Evolutionary conservation across 2,888 invertebrate species (phyloP).

Genomic region (Melipona bicolor): DNA sequence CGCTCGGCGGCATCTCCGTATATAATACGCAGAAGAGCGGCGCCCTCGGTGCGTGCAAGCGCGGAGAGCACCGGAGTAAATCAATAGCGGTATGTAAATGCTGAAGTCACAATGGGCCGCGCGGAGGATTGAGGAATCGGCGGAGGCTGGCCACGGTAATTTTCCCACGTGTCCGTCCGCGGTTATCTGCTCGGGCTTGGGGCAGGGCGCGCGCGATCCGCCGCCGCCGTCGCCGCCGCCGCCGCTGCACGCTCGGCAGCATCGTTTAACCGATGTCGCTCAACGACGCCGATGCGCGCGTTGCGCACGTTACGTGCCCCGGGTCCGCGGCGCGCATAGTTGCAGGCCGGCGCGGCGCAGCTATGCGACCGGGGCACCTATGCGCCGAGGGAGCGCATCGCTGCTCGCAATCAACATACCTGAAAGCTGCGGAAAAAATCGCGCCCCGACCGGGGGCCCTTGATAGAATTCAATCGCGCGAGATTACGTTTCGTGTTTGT

Average conservation of each 20-base stretch:
- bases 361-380: constrained; percentile 68
- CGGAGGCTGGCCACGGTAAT: constrained; percentile 59
- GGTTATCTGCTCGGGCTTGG: constrained; percentile 59
- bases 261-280: constrained; percentile 72
- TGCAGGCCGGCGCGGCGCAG: constrained; percentile 56
- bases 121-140: constrained; percentile 66
- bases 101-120: constrained; percentile 67
- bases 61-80: constrained; percentile 59
- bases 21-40: not conserved
- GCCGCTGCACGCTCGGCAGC: constrained; percentile 59
- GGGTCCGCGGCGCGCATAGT: constrained; percentile 50
- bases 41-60: constrained; percentile 44
- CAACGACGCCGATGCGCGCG: constrained; percentile 40
- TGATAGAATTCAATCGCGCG: constrained; percentile 68
- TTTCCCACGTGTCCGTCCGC: constrained; percentile 69
- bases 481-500: not conserved
- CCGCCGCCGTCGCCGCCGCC: constrained; percentile 24
- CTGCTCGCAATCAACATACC: constrained; percentile 75
- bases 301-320: no score
- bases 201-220: constrained; percentile 43
- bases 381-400: constrained; percentile 67
- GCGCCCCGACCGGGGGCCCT: constrained; percentile 29
- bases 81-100: constrained; percentile 71
- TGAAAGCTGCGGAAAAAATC: constrained; percentile 61
- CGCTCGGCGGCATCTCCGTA: not conserved